Evolutionary conservation across 92 coral and sea anemone species (phyloP), one percentile per base, ranked within the genome.

Genomic region (Diadumene lineata): DNA sequence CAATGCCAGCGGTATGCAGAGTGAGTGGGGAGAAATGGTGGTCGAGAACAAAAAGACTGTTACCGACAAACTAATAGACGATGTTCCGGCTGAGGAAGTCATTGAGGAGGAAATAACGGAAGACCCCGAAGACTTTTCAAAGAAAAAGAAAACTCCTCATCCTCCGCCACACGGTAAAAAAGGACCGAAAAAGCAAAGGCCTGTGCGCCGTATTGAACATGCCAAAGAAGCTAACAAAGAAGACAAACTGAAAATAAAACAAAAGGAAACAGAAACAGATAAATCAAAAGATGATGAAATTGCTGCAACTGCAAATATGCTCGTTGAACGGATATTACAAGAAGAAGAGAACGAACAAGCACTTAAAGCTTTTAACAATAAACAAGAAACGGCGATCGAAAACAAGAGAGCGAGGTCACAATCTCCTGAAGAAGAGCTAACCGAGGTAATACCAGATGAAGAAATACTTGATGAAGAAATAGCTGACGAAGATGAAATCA

Each of bases 1-100:
- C 58, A 78, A 85, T 50, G 89, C 89, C 27, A 85, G 85, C 43
- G 89, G 89, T 9, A 74, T 68, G 79, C 89, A 79, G 69, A 60
- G 48, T 11, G 89, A 85, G 62, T 61, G 83, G 80, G 89, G 89
- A 67, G 75, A 85, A 23, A 72, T 79, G 76, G 74, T 85, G 18
- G 64, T 10, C 11, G 89, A 85, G 11, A 29, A 66, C 31, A 66
- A 68, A 11, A 57, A 61, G 19, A 78, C 79, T 50, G 50, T 60
- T 7, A 50, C 72, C 8, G 82, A 72, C 38, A 79, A 73, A 38
- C 73, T 74, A 50, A 38, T 79, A 68, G 89, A 79, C 51, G 53
- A 74, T 44, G 68, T 67, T 34, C 75, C 89, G 74, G 89, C 78
- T 1, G 89, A 85, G 60, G 89, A 82, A 51, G n/a, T 62, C 15